Evolutionary conservation across 2,888 invertebrate genomes (phyloP), one percentile per base, ranked within the genome.

Genomic region (Lysandra bellargus): DNA sequence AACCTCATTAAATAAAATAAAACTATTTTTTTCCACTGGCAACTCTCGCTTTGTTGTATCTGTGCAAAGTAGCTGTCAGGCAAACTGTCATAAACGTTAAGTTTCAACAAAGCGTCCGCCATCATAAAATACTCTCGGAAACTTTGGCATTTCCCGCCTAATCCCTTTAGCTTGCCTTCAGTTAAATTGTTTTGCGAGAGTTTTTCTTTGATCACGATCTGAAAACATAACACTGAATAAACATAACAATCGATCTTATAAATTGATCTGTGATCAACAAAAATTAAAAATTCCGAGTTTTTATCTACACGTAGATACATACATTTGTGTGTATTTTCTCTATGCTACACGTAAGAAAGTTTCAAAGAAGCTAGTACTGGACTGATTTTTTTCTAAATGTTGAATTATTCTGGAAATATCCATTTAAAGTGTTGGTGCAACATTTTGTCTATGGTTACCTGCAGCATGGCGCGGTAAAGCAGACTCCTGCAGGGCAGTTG

Each of bases 1-100:
- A 97, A 95, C 81, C 98, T 95, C 73, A 98, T 86, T 83, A 98
- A 95, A 93, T 97, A 97, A 89, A 98, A 98, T 78, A 96, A 86
- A 82, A 96, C 95, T 79, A 98, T 91, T 85, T 96, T 95, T 85
- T 95, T 93, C 87, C 95, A 93, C 69, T 95, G 91, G 80, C 82
- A 82, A 83, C 89, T 86, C 80, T 87, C 85, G 72, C 85, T 83
- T 78, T 82, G 82, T 73, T 85, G 81, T 80, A 90, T 81, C 83
- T 88, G 87, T 80, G 80, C 82, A 40, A 89, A 83, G 82, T 87
- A 87, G 81, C 82, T 85, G 80, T 83, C 85, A 73, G 89, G 82
- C 80, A 93, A 88, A 33, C 94, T 90, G 80, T 95, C 88, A 81
- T 89, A 88, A 0, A 95, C 83, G 78, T 95, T 88, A 12, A 97